Evolutionary conservation across 1,140 invertebrate species (phyloP).

Genomic region (Ceratosolen fusciceps): DNA sequence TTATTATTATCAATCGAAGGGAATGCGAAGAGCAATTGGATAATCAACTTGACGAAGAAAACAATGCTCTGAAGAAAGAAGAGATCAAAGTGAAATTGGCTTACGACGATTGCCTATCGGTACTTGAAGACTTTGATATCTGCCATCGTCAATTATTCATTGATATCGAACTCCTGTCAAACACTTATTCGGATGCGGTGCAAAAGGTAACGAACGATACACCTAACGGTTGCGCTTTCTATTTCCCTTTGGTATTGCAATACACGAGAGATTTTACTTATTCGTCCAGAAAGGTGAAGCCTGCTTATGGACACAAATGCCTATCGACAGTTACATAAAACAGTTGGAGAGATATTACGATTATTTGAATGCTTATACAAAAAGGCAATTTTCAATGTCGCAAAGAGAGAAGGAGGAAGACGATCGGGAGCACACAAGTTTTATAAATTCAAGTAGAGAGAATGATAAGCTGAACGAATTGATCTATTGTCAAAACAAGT

Average conservation of each 20-base stretch:
- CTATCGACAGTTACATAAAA: constrained; percentile 62
- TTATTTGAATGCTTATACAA: constrained; percentile 61
- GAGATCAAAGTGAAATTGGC: constrained; percentile 57
- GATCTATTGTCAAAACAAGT: constrained; percentile 58
- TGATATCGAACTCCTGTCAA: constrained; percentile 56
- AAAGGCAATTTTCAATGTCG: constrained; percentile 57
- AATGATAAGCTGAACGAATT: constrained; percentile 59
- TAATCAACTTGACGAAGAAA: constrained; percentile 60
- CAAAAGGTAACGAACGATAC: constrained; percentile 63
- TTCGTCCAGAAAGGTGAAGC: constrained; percentile 57
- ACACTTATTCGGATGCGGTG: constrained; percentile 59
- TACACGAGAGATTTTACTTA: neutral
- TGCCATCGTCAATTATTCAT: constrained; percentile 57
- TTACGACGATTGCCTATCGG: constrained; percentile 56
- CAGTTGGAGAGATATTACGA: constrained; percentile 63
- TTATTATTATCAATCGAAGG: constrained; percentile 57
- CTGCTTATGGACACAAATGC: constrained; percentile 64
- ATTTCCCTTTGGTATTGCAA: too few relatives aligned
- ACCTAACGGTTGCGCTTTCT: too few relatives aligned
- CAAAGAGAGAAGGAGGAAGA: constrained; percentile 14
- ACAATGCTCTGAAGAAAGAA: constrained; percentile 55
- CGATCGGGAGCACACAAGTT: constrained; percentile 52
- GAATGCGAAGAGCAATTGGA: constrained; percentile 59
- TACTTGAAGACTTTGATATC: constrained; percentile 59
- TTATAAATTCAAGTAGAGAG: constrained; percentile 54